Evolutionary conservation across 2,113 vertebrate species (phyloP).

Genomic region (Silurus asotus): DNA sequence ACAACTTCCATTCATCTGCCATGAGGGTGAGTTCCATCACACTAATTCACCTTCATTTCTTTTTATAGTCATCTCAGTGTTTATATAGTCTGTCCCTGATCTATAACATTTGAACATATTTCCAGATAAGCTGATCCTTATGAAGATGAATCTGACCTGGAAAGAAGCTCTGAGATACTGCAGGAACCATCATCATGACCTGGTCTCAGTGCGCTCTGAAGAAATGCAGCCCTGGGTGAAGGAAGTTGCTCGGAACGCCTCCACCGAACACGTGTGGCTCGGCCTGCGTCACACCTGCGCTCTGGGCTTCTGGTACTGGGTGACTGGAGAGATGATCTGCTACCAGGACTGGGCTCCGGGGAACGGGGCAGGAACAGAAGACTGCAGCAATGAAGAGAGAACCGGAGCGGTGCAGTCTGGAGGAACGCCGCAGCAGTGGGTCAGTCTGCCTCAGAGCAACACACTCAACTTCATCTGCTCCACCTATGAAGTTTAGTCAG

Average conservation of each 20-base stretch:
- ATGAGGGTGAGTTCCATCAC: neutral
- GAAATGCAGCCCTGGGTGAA: neutral
- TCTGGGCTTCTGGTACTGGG: slow-evolving; percentile 47
- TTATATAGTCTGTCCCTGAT: neutral
- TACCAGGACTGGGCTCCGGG: slow-evolving; percentile 32
- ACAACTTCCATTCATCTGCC: neutral
- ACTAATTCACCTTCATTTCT: neutral
- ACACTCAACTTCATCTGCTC: slow-evolving; percentile 47
- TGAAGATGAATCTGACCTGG: slow-evolving; percentile 3
- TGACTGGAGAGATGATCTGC: slow-evolving; percentile 18
- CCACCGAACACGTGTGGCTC: neutral
- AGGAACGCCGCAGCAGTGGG: too few species aligned
- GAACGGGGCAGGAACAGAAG: neutral
- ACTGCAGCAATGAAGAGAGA: neutral
- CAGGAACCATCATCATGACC: slow-evolving; percentile 8
- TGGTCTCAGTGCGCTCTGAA: slow-evolving; percentile 16
- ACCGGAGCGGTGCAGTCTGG: too few species aligned
- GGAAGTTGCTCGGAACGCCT: neutral
- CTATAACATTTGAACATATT: neutral
- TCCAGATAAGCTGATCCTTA: slow-evolving; percentile 7
- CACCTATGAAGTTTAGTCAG: neutral
- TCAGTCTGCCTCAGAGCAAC: neutral
- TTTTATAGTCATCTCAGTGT: too few species aligned
- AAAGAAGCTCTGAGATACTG: slow-evolving; percentile 16
- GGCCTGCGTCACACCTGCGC: neutral